Conservation (phyloP, 2,797 vertebrate species). For the Melanotaenia maccullochi region DNA sequence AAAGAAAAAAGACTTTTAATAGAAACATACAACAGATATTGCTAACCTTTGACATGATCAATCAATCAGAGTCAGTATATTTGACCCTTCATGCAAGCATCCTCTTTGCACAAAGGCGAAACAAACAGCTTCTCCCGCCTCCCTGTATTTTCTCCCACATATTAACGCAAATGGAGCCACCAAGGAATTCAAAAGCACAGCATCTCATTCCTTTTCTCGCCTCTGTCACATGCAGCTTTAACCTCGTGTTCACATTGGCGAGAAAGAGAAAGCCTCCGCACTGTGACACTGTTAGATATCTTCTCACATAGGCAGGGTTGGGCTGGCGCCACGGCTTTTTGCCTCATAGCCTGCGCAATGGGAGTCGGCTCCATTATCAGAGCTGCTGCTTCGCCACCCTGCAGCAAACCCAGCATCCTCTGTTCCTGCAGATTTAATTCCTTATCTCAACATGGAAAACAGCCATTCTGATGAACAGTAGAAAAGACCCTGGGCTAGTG, state of each 20-base stretch:
- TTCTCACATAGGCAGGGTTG: constrained; percentile 70
- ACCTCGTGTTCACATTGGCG: constrained; percentile 48
- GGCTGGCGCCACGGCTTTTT: constrained; percentile 76
- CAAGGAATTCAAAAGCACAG: constrained; percentile 13
- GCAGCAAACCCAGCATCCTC: constrained; percentile 79
- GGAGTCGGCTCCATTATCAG: constrained; percentile 80
- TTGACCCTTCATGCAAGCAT: constrained; percentile 29
- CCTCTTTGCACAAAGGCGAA: constrained; percentile 26
- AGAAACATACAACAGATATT: constrained; percentile 7
- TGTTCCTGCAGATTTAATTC: constrained; percentile 79
- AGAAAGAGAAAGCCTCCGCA: constrained; percentile 32
- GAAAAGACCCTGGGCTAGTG: constrained; percentile 65
- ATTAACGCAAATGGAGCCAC: constrained; percentile 25
- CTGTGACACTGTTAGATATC: constrained; percentile 66
- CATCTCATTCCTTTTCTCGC: constrained; percentile 20
- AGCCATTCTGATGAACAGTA: constrained; percentile 69
- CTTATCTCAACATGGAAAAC: constrained; percentile 78
- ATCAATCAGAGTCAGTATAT: constrained; percentile 37
- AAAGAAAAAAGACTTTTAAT: constrained; percentile 17
- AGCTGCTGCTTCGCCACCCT: constrained; percentile 75
- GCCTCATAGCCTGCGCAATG: constrained; percentile 78
- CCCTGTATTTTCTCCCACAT: constrained; percentile 14
- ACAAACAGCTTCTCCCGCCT: constrained; percentile 11
- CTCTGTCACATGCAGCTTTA: constrained; percentile 57
- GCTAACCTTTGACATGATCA: constrained; percentile 25